These are phyloP conservation scores for Myotis yumanensis DNA, from an alignment of 2,113 vertebrate species.

Conservation along the genomic window DNA sequence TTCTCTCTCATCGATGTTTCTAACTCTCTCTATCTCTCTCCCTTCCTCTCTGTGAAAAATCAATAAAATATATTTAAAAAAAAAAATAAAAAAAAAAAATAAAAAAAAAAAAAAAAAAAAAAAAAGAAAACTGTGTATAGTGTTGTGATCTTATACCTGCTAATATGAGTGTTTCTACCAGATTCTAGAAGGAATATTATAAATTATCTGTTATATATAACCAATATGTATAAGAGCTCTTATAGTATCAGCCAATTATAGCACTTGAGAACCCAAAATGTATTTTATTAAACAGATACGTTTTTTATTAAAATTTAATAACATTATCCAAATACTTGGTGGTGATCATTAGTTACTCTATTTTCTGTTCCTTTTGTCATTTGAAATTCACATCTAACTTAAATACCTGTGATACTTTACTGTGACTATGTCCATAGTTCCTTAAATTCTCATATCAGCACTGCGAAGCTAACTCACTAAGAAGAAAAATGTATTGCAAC, in stretches of 20 bases:
- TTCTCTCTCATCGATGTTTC: too few species aligned
- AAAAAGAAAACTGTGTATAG: background rate
- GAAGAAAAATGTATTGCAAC: background rate
- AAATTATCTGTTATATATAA: background rate
- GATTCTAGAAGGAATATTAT: background rate
- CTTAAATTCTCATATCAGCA: background rate
- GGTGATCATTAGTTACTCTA: background rate
- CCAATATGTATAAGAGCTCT: background rate
- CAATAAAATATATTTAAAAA: too few species aligned
- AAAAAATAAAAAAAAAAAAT: background rate
- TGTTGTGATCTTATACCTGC: background rate
- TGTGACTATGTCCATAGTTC: background rate
- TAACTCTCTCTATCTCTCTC: too few species aligned
- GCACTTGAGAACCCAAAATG: background rate
- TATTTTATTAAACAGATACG: background rate
- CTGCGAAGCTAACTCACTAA: background rate
- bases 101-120: constrained; percentile 26
- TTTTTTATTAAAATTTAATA: background rate
- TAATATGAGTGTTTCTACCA: background rate
- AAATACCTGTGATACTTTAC: background rate
- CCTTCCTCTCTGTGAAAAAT: too few species aligned
- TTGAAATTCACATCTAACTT: background rate
- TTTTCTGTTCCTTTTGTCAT: background rate
- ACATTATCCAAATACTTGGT: background rate
- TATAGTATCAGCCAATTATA: background rate